Evolutionary conservation across 2,113 vertebrate genomes (phyloP).

Genomic region (Atrichornis clamosus): DNA sequence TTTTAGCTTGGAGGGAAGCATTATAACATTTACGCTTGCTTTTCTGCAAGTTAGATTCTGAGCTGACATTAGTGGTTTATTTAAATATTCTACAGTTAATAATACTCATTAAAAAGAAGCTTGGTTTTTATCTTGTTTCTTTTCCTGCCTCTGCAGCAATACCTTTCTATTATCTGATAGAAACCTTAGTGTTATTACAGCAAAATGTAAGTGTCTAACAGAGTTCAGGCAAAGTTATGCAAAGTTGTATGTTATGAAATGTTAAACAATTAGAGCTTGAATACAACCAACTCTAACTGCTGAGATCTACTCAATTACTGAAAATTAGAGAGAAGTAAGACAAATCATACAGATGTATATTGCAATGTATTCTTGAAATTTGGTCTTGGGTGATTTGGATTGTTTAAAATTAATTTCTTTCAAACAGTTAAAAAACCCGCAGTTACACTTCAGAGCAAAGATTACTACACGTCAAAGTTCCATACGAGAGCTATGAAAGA

Average conservation of each 20-base stretch:
- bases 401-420: background rate
- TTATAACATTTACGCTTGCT: background rate
- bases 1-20: background rate
- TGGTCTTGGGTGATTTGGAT: background rate
- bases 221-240: background rate
- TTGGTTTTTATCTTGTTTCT: background rate
- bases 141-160: background rate
- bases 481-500: background rate
- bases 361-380: background rate
- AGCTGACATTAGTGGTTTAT: background rate
- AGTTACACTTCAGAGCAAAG: background rate
- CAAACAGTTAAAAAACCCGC: rapidly evolving
- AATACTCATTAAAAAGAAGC: background rate
- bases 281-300: background rate
- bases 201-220: background rate
- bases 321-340: background rate
- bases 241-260: background rate
- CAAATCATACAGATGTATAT: background rate
- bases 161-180: background rate
- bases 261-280: background rate
- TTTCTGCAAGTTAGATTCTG: background rate
- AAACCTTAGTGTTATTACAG: background rate
- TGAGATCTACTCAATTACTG: background rate
- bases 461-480: background rate
- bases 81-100: background rate